Evolutionary conservation across 2,113 vertebrate genomes (phyloP), one percentile per base, ranked within the genome.

Genomic region (Chascanopsetta lugubris): DNA sequence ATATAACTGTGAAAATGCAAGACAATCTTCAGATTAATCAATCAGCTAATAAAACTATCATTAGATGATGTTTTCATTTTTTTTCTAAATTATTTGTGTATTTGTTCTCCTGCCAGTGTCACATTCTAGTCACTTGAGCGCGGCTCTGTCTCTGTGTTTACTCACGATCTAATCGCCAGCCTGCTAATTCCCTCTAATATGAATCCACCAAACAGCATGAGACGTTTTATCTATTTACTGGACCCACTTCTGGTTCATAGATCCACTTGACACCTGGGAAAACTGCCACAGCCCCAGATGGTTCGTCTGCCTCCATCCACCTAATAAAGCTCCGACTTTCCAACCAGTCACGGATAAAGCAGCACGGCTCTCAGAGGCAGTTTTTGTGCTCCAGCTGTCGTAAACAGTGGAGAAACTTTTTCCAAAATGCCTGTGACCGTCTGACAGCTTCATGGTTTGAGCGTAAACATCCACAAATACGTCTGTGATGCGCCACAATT

Each of bases 281-380:
- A 56, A 73, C 53, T 47, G 72, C 73, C 63, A 66, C 62, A 24
- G 36, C 21, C 59, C 42, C 59, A 69, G 62, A 77, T 79, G 75
- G 66, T 71, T 59, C 15, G 57, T 72, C 58, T 76, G 57, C 54
- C 22, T 67, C 63, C 30, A 10, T 18, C 64, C 36, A 45, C 17
- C 66, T 48, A 15, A 36, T 27, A 58, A 61, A 61, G 15, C 47
- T 61, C 22, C 22, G 22, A 18, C 29, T 43, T 55, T 68, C 36
- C 51, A 61, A 62, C 20, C 12, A 40, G 27, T 27, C 20, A 30
- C 25, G 73, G 66, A 46, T 11, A 24, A 61, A 32, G 46, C 55
- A 49, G 22, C 1, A n/a, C 17, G 51, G 17, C 2, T 21, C 21
- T 18, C 46, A 27, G n/a, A 4, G 8, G 0, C 18, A 26, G 34